phyloP scores from a whole-genome alignment of 1,140 invertebrate genomes.

The Hormaphis cornu region DNA sequence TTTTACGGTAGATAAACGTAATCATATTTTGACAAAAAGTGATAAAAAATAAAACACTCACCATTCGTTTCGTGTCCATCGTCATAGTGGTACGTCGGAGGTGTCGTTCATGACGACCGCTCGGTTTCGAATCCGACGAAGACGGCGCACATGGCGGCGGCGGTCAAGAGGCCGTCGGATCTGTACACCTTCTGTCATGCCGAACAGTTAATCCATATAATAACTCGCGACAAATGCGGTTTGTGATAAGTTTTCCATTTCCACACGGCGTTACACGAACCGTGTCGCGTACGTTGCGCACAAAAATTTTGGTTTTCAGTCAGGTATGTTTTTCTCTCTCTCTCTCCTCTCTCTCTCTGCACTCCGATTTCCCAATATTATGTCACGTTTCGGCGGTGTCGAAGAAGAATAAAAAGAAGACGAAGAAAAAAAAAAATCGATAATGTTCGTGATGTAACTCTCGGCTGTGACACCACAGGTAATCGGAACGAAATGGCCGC shows the following conservation, averaged over 20 bases:
- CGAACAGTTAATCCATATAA: not conserved
- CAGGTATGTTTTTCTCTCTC: slow-evolving; percentile 5
- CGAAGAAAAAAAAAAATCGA: not conserved
- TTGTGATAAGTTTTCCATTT: not conserved
- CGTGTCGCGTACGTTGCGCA: not conserved
- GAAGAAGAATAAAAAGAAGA: not conserved
- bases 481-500: slow-evolving; percentile 26
- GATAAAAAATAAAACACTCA: no score
- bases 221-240: not conserved
- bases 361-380: slow-evolving; percentile 11
- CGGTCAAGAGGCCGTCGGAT: not conserved
- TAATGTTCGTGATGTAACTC: not conserved
- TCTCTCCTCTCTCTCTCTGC: no score
- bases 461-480: not conserved
- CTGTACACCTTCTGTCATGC: not conserved
- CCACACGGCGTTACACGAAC: not conserved
- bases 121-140: not conserved
- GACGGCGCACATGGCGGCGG: not conserved
- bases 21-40: no score
- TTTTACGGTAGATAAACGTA: no score
- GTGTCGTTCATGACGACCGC: not conserved
- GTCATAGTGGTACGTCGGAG: not conserved
- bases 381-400: not conserved
- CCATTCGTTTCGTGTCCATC: slow-evolving; percentile 9
- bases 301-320: slow-evolving; percentile 21